A percentile compares a stretch with the other conserved stretches of the same genome.
Conservation (phyloP, 2,888 invertebrate genomes). For the Sinotaia quadrata region DNA sequence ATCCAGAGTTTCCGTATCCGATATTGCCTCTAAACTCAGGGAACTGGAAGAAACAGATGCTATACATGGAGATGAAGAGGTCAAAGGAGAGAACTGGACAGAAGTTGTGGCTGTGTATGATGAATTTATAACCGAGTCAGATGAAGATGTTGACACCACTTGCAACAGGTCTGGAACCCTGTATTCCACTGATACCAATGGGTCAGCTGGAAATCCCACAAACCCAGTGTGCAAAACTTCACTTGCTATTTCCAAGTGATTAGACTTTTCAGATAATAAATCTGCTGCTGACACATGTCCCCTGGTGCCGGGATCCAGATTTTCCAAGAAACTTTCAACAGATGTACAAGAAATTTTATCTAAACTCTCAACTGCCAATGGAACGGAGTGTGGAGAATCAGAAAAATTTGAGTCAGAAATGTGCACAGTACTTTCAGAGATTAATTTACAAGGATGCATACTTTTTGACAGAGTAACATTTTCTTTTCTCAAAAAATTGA, state of each 20-base stretch:
- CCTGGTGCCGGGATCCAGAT: no score
- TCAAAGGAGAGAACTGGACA: not conserved
- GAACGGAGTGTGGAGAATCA: no score
- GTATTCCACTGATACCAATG: not conserved
- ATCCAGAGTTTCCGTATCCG: slow-evolving; percentile 21
- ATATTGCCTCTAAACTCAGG: slow-evolving; percentile 26
- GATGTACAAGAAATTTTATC: not conserved
- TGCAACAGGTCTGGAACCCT: not conserved
- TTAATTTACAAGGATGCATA: no score
- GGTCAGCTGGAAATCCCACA: no score
- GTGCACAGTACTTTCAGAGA: no score
- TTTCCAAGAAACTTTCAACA: not conserved
- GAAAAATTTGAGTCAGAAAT: no score
- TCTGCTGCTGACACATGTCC: no score
- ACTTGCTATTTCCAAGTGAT: no score
- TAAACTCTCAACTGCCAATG: not conserved
- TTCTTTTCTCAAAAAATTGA: no score
- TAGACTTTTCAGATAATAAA: no score
- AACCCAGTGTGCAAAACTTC: no score
- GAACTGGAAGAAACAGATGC: slow-evolving; percentile 13
- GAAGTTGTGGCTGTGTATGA: not conserved
- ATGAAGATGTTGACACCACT: not conserved
- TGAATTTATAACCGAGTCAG: not conserved
- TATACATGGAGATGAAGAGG: slow-evolving; percentile 24
- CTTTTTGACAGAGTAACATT: no score